A percentile compares a stretch with the other conserved stretches of the same genome.
These are phyloP conservation scores for Ormyrus nitidulus DNA, from an alignment of 2,888 invertebrate genomes.

Conservation along the genomic window DNA sequence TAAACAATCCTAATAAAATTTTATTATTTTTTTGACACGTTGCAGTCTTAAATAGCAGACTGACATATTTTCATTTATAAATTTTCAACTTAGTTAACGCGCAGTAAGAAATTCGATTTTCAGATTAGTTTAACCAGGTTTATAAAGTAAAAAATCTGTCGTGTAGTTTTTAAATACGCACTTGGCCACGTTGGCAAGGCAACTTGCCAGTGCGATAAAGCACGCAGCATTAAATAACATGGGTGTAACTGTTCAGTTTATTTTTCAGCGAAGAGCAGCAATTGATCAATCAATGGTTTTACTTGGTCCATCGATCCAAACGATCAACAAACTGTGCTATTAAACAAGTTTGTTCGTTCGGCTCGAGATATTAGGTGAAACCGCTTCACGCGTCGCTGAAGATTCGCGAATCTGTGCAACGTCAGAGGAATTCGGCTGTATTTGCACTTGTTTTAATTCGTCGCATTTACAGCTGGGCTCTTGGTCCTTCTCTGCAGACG, in stretches of 20 bases:
- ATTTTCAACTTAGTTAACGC: too few species aligned
- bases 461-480: slow-evolving; percentile 11
- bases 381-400: slow-evolving; percentile 13
- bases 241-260: background rate
- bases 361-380: slow-evolving; percentile 73
- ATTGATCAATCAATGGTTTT: slow-evolving; percentile 26
- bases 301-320: slow-evolving; percentile 73
- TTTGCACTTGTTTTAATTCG: background rate
- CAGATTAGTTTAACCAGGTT: too few species aligned
- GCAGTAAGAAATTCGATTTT: too few species aligned
- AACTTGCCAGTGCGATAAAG: too few species aligned
- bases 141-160: too few species aligned
- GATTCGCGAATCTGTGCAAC: background rate
- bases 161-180: too few species aligned
- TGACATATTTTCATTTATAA: too few species aligned
- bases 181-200: too few species aligned
- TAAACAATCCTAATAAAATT: too few species aligned
- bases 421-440: background rate
- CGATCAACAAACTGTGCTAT: slow-evolving; percentile 73
- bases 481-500: background rate
- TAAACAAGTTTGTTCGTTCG: slow-evolving; percentile 75
- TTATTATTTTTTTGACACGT: too few species aligned
- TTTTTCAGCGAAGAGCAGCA: background rate
- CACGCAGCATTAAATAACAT: background rate
- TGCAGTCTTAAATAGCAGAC: too few species aligned